These are phyloP conservation scores for Cynopterus brachyotis DNA, from an alignment of 2,113 vertebrate genomes.

Conservation along the genomic window DNA sequence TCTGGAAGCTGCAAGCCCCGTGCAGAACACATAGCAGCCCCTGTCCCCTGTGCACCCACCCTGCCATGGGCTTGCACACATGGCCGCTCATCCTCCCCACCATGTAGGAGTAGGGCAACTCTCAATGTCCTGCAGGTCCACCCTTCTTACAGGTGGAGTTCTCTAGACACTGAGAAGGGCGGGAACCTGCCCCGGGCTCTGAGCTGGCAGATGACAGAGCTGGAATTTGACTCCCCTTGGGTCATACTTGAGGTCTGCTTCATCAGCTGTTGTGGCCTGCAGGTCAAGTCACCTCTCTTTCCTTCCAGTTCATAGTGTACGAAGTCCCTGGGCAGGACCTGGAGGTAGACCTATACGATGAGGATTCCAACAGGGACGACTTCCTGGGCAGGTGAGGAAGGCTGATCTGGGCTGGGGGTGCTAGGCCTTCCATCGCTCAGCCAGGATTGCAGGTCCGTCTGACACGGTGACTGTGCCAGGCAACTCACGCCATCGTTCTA, in stretches of 20 bases:
- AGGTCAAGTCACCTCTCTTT: not conserved
- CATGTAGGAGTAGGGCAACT: not conserved
- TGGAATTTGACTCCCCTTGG: not conserved
- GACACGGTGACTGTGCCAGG: not conserved
- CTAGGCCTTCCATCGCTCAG: not conserved
- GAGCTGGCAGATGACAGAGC: not conserved
- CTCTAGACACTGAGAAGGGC: not conserved
- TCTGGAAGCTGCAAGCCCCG: not conserved
- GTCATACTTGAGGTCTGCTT: not conserved
- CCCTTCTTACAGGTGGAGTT: not conserved
- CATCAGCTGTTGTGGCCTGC: not conserved
- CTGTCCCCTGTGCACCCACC: not conserved
- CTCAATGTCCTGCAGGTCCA: too few species aligned
- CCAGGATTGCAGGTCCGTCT: not conserved
- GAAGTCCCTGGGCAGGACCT: constrained; percentile 96
- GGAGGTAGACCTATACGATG: constrained; percentile 94
- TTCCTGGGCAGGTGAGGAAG: constrained; percentile 91
- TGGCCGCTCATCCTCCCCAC: not conserved
- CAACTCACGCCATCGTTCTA: not conserved
- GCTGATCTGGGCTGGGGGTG: not conserved
- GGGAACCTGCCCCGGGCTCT: not conserved
- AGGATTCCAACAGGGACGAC: constrained; percentile 96
- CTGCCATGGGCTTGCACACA: accelerated
- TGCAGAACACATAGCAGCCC: not conserved
- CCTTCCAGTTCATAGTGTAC: constrained; percentile 91